phyloP scores from a whole-genome alignment of 2,113 vertebrate genomes.

The Sinocyclocheilus maitianheensis region DNA sequence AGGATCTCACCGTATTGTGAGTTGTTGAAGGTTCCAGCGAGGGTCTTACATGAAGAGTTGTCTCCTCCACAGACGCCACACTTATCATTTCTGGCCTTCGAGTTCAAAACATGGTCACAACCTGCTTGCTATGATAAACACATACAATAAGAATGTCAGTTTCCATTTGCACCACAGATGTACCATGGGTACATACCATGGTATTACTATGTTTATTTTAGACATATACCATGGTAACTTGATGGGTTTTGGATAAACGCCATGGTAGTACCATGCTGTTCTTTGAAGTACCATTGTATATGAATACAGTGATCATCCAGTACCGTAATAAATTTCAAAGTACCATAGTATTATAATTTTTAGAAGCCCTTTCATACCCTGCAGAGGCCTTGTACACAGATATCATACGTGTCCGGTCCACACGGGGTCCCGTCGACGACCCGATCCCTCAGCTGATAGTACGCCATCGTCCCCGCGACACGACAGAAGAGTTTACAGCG shows the following conservation, averaged over 20 bases:
- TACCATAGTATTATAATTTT: not conserved
- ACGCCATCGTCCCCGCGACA: slow-evolving; percentile 88
- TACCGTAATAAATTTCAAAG: not conserved
- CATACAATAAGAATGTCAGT: not conserved
- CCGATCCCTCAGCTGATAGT: slow-evolving; percentile 94
- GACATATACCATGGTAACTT: not conserved
- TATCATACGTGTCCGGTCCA: slow-evolving; percentile 89
- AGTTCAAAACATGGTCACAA: slow-evolving; percentile 94
- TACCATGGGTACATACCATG: not conserved
- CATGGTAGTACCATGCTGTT: not conserved
- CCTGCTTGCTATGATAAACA: slow-evolving; percentile 87
- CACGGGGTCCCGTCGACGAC: slow-evolving; percentile 93
- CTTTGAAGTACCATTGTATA: not conserved
- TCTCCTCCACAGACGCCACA: slow-evolving; percentile 96
- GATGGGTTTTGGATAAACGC: not conserved
- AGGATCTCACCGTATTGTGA: slow-evolving; percentile 86
- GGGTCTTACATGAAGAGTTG: slow-evolving; percentile 91
- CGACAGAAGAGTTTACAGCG: slow-evolving; percentile 98
- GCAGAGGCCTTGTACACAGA: slow-evolving; percentile 98
- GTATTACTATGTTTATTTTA: not conserved
- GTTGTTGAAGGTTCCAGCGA: slow-evolving; percentile 89
- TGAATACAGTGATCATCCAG: not conserved
- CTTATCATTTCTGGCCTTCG: slow-evolving; percentile 91
- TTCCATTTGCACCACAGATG: not conserved
- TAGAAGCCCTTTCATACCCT: slow-evolving; percentile 74